These are phyloP conservation scores for Rhorus exstirpatorius DNA, from an alignment of 2,888 invertebrate species.

Conservation along the genomic window DNA sequence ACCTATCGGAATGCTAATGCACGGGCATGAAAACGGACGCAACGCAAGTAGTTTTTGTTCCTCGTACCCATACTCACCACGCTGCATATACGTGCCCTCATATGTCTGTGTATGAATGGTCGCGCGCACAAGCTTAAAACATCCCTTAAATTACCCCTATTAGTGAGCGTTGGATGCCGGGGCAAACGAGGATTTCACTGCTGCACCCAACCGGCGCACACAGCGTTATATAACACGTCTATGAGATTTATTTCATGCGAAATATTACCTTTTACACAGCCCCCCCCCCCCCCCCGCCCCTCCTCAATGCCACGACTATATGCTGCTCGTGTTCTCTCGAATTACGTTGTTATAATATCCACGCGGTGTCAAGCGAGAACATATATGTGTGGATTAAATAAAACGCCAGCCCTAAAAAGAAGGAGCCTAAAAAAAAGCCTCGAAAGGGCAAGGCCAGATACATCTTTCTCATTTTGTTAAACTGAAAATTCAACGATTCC, in stretches of 20 bases:
- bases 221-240: conserved; percentile 56
- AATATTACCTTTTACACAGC: conserved; percentile 78
- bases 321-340: conserved; percentile 68
- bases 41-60: conserved; percentile 83
- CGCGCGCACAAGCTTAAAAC: conserved; percentile 83
- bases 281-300: neutral
- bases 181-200: conserved; percentile 84
- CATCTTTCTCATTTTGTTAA: conserved; percentile 15
- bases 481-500: conserved; percentile 37
- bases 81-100: conserved; percentile 75
- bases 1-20: conserved; percentile 84
- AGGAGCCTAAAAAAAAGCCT: neutral
- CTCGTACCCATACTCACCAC: conserved; percentile 35
- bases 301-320: conserved; percentile 8
- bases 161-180: conserved; percentile 84
- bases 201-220: conserved; percentile 34
- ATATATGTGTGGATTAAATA: neutral
- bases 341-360: conserved; percentile 64
- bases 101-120: conserved; percentile 33
- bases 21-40: conserved; percentile 79
- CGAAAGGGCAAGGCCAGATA: neutral
- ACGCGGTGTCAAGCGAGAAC: neutral
- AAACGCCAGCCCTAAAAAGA: neutral
- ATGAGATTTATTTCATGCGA: conserved; percentile 85
- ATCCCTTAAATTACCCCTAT: conserved; percentile 86